These are phyloP conservation scores for Montipora sp. DNA, from an alignment of 64 coral and sea anemone species.

Conservation along the genomic window DNA sequence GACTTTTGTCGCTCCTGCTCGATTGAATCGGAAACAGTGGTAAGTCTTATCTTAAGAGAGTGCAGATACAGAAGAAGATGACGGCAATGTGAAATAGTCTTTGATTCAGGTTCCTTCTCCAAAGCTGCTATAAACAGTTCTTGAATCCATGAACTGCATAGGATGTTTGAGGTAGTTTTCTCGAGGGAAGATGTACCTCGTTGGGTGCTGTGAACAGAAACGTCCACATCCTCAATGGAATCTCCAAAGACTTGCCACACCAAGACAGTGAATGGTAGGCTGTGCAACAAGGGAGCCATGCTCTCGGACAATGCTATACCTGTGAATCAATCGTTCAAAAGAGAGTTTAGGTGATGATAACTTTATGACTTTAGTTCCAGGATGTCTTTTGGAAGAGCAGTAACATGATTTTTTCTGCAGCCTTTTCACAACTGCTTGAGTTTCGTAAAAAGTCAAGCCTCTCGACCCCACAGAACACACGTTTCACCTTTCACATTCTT, in stretches of 20 bases:
- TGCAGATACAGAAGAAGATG: constrained; percentile 25
- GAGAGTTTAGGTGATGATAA: neutral
- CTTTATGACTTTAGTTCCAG: no score
- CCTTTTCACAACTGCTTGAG: no score
- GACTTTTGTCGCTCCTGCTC: neutral
- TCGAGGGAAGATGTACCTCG: neutral
- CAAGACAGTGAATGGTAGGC: constrained; percentile 35
- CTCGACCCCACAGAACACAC: no score
- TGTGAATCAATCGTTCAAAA: neutral
- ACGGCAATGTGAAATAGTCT: neutral
- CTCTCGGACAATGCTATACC: neutral
- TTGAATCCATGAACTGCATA: constrained; percentile 25
- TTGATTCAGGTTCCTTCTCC: constrained; percentile 4
- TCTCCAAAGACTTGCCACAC: constrained; percentile 56
- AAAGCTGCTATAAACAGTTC: constrained; percentile 20
- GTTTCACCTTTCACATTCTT: no score
- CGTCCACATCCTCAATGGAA: neutral
- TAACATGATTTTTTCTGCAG: no score
- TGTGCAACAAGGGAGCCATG: constrained; percentile 3
- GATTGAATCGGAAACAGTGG: neutral
- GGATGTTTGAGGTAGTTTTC: neutral
- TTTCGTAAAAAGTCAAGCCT: no score
- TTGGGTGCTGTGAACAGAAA: neutral
- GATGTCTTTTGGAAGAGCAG: no score
- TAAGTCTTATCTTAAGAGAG: neutral